Evolutionary conservation across 37 sponge, comb jelly and placozoan species (phyloP).

Genomic region (Corticium candelabrum): DNA sequence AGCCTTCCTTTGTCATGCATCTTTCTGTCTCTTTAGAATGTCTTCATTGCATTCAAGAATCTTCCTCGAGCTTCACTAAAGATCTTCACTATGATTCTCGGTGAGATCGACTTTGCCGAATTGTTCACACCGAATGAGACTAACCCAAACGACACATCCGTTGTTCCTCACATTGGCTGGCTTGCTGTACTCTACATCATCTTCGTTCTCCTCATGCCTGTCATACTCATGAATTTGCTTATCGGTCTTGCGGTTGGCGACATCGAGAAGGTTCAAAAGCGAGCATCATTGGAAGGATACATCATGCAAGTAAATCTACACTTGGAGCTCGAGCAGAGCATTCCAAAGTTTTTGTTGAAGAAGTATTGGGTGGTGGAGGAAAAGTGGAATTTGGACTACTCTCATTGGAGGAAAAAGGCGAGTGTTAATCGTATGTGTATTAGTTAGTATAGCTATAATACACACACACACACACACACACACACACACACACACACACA

Average conservation of each 20-base stretch:
- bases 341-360: not conserved
- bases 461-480: no score
- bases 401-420: no score
- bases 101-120: not conserved
- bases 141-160: not conserved
- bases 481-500: no score
- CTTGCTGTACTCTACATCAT: not conserved
- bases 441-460: no score
- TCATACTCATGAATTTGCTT: not conserved
- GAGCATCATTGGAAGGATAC: not conserved
- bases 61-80: not conserved
- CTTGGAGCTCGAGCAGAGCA: not conserved
- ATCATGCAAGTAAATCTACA: not conserved
- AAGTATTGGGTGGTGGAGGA: not conserved
- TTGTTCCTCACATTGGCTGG: not conserved
- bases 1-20: no score
- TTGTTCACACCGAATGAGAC: not conserved
- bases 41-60: not conserved
- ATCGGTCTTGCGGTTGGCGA: not conserved
- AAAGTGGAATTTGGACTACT: not conserved
- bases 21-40: not conserved
- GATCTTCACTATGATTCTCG: not conserved
- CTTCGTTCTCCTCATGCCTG: not conserved
- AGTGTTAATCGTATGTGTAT: no score
- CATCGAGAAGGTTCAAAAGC: not conserved